Percentiles rank a stretch among this genome's conserved stretches.
phyloP scores from a whole-genome alignment of 2,113 vertebrate species.

The Lepidothrix coronata region DNA sequence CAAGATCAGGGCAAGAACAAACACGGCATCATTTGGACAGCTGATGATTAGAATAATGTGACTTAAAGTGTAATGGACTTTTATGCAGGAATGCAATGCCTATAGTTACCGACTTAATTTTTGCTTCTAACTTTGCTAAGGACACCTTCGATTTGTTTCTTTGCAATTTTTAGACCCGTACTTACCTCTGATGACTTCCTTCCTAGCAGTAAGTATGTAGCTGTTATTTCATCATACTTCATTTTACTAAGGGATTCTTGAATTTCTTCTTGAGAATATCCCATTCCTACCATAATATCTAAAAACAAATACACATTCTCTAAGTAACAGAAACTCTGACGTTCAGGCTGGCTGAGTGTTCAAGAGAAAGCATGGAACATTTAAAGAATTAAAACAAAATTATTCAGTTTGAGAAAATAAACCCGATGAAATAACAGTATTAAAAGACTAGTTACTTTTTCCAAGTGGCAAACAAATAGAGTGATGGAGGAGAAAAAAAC shows the following conservation, averaged over 20 bases:
- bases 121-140: background rate
- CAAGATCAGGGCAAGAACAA: background rate
- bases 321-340: background rate
- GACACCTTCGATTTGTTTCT: background rate
- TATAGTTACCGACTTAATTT: background rate
- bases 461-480: background rate
- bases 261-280: slow-evolving; percentile 96
- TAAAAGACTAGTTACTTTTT: background rate
- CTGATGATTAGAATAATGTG: background rate
- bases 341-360: background rate
- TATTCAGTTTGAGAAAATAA: background rate
- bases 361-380: background rate
- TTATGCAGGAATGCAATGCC: background rate
- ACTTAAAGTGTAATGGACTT: background rate
- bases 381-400: background rate
- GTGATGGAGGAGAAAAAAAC: background rate
- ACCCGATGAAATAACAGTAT: background rate
- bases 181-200: slow-evolving; percentile 94
- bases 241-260: slow-evolving; percentile 97
- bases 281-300: slow-evolving; percentile 99
- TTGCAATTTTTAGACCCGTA: background rate
- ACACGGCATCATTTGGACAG: background rate
- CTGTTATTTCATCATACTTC: slow-evolving; percentile 99
- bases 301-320: slow-evolving; percentile 30
- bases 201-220: slow-evolving; percentile 93